Evolutionary conservation across 2,797 vertebrate genomes (phyloP), one percentile per base, ranked within the genome.

Genomic region (Agapornis canus): DNA sequence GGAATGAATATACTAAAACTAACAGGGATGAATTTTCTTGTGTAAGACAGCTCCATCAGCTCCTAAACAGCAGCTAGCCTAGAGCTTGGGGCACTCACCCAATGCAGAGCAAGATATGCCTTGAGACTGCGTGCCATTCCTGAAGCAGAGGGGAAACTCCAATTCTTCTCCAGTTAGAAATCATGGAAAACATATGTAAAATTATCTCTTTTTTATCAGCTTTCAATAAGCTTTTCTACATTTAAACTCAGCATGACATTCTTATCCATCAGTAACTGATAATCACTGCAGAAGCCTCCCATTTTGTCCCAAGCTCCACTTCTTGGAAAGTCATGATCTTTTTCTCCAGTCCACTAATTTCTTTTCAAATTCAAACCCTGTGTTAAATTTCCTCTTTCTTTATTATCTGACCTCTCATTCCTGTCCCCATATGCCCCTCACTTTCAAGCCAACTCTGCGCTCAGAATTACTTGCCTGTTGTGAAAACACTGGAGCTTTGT

Each of bases 381-480:
- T 52, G 19, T 79, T 78, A 60, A 70, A 78, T 76, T 82, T 88
- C n/a, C 10, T 64, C 14, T 80, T 10, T 79, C 49, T 81, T 82
- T 59, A 54, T 76, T 37, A 80, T 40, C 51, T 92, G 64, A 54
- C 60, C 63, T 89, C 57, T 42, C n/a, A 86, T 79, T 91, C 27
- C 42, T 65, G 54, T 86, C 77, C 94, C 76, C 37, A 45, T 48
- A 48, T 63, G 48, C 29, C 56, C 91, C 88, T 18, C 17, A 37
- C 31, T 96, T 86, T 64, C 9, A 90, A 88, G 83, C 86, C 25
- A 95, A 71, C 40, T 91, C 60, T 77, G 31, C 81, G 31, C 35
- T 84, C 87, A 80, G 71, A 85, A 83, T 94, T 73, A 69, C 77
- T 93, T 90, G 90, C 95, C 86, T 89, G 52, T 59, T 87, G 37